A percentile compares a stretch with the other conserved stretches of the same genome.
phyloP scores from a whole-genome alignment of 2,888 invertebrate species.

The Hermaeophaga mercurialis region DNA sequence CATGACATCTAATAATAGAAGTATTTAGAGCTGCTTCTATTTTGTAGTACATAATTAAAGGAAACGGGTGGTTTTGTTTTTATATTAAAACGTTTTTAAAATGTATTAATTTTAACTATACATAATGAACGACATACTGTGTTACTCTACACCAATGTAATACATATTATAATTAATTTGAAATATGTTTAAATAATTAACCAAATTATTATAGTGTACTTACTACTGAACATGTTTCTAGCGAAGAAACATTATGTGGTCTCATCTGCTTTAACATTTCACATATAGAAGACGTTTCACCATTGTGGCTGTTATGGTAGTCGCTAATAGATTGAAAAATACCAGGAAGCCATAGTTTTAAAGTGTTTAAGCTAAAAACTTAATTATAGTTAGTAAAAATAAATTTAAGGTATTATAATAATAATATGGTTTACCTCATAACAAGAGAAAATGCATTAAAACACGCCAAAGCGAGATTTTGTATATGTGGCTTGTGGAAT shows the following conservation, averaged over 20 bases:
- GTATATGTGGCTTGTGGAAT: conserved; percentile 66
- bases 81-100: too few relatives aligned
- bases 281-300: conserved; percentile 53
- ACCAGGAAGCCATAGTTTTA: conserved; percentile 86
- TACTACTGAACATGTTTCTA: conserved; percentile 35
- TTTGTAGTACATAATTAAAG: too few relatives aligned
- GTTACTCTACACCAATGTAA: too few relatives aligned
- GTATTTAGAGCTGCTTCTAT: too few relatives aligned
- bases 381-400: too few relatives aligned
- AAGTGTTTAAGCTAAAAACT: conserved; percentile 66
- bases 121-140: too few relatives aligned
- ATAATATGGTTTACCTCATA: conserved; percentile 62
- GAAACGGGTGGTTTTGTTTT: too few relatives aligned
- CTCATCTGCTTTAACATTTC: conserved; percentile 58
- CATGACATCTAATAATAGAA: too few relatives aligned
- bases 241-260: conserved; percentile 18
- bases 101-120: too few relatives aligned
- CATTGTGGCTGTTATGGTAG: conserved; percentile 46
- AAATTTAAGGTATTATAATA: neutral
- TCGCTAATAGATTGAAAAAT: conserved; percentile 73
- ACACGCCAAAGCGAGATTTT: conserved; percentile 67
- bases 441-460: conserved; percentile 68
- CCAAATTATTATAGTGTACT: too few relatives aligned
- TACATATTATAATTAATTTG: too few relatives aligned
- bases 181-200: too few relatives aligned